Evolutionary conservation across 1,140 invertebrate genomes (phyloP).

Genomic region (Harpegnathos saltator): DNA sequence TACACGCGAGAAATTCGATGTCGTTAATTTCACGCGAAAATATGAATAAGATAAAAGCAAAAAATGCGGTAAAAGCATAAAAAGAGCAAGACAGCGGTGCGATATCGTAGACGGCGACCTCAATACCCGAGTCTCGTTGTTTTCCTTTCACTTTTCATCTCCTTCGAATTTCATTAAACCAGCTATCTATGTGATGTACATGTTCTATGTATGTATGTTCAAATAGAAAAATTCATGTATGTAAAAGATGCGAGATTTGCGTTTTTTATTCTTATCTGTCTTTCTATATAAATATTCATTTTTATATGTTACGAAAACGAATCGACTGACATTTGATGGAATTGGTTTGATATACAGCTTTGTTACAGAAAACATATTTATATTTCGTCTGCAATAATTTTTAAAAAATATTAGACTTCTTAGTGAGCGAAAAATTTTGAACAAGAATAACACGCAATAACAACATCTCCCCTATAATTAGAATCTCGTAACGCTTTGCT

Average conservation of each 20-base stretch:
- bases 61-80: background rate
- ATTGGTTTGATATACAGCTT: conserved; percentile 5
- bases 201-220: background rate
- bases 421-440: background rate
- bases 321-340: no score
- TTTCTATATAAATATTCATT: background rate
- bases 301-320: background rate
- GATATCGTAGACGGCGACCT: conserved; percentile 50
- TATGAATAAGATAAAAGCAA: background rate
- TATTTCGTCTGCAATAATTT: background rate
- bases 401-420: background rate
- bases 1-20: background rate
- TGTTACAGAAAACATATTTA: background rate
- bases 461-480: background rate
- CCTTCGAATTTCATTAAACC: conserved; percentile 45
- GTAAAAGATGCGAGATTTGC: background rate
- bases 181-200: background rate
- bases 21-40: conserved; percentile 16
- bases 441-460: background rate
- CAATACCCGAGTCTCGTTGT: conserved; percentile 76
- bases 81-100: background rate
- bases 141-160: conserved; percentile 74
- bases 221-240: background rate
- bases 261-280: background rate
- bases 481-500: background rate